phyloP scores from a whole-genome alignment of 1,140 invertebrate genomes.

The Drosophila funebris region DNA sequence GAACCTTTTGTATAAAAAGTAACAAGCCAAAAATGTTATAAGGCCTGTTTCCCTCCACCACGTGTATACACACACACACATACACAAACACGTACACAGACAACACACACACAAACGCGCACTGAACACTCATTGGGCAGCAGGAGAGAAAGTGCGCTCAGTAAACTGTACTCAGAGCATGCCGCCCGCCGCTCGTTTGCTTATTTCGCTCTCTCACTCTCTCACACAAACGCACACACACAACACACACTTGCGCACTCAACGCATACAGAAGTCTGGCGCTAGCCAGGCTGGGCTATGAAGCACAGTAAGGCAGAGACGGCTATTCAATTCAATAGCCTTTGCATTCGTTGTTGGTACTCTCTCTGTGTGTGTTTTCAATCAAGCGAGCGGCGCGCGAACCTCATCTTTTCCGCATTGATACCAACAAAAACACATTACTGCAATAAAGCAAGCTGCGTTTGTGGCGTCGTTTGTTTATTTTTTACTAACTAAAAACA shows the following conservation, averaged over 20 bases:
- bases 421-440: conserved; percentile 78
- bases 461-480: conserved; percentile 78
- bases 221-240: conserved; percentile 47
- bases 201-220: conserved; percentile 10
- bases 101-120: conserved; percentile 6
- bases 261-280: conserved; percentile 68
- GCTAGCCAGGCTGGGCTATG: conserved; percentile 60
- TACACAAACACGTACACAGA: conserved; percentile 21
- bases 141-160: conserved; percentile 49
- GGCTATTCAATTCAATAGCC: conserved; percentile 83
- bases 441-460: conserved; percentile 61
- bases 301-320: conserved; percentile 78
- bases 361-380: conserved; percentile 83
- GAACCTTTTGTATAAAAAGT: conserved; percentile 54
- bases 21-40: conserved; percentile 71
- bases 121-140: conserved; percentile 36
- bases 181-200: conserved; percentile 28
- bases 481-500: conserved; percentile 82
- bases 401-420: conserved; percentile 80
- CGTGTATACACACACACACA: conserved; percentile 69
- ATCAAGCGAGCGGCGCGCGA: conserved; percentile 82
- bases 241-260: conserved; percentile 62
- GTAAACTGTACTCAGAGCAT: conserved; percentile 70
- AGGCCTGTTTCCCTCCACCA: conserved; percentile 71
- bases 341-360: conserved; percentile 84